These are phyloP conservation scores for Callopanchax toddi DNA, from an alignment of 2,113 vertebrate species.

Conservation along the genomic window DNA sequence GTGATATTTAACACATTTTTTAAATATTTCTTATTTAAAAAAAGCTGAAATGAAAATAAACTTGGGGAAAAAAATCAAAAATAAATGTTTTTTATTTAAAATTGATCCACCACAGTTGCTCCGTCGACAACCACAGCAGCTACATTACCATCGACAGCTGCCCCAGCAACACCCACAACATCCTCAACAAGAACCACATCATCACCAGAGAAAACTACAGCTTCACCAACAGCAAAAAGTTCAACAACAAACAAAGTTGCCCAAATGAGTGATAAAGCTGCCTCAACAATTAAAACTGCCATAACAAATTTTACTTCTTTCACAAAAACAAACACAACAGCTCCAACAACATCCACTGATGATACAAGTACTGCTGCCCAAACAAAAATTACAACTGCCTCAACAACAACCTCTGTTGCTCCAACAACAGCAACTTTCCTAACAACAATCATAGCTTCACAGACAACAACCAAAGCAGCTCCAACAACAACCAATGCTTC, in stretches of 20 bases:
- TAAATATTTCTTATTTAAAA: neutral
- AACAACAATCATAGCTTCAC: neutral
- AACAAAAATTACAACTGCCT: neutral
- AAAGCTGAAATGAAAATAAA: neutral
- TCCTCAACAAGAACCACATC: neutral
- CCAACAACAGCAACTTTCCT: neutral
- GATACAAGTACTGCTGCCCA: too few relatives aligned
- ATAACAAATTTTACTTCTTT: neutral
- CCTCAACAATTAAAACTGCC: too few relatives aligned
- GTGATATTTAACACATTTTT: neutral
- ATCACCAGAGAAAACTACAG: neutral
- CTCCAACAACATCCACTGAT: neutral
- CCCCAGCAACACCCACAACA: neutral
- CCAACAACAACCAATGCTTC: neutral
- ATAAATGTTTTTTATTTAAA: too few relatives aligned
- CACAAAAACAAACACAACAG: neutral
- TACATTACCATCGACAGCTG: neutral
- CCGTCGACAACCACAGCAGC: neutral
- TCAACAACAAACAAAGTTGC: neutral
- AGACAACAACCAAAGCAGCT: neutral
- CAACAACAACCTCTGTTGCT: neutral
- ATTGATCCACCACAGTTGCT: too few relatives aligned
- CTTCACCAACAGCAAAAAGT: too few relatives aligned
- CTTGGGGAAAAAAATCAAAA: too few relatives aligned
- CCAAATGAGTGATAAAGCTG: neutral